These are phyloP conservation scores for Merodon equestris DNA, from an alignment of 2,888 invertebrate species.

Conservation along the genomic window DNA sequence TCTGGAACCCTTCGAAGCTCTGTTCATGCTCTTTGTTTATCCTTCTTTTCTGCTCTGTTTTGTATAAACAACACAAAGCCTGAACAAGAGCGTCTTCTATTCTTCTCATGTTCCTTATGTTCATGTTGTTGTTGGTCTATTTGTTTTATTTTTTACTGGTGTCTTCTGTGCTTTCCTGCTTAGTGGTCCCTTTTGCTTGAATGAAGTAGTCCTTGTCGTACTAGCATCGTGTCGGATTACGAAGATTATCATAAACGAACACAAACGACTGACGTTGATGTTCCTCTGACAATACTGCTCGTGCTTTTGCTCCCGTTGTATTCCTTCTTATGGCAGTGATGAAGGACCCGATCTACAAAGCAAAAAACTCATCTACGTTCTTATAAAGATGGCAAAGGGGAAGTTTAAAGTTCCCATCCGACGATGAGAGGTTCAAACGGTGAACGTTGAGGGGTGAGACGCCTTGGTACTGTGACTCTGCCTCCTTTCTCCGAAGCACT, in stretches of 20 bases:
- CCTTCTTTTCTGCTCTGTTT: too few species aligned
- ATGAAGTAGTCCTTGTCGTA: conserved; percentile 34
- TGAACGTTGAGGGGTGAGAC: conserved; percentile 40
- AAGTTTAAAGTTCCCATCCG: conserved; percentile 45
- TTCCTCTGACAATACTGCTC: conserved; percentile 1
- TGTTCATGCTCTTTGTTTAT: too few species aligned
- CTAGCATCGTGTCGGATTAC: conserved; percentile 64
- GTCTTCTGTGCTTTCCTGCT: neutral
- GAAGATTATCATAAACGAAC: conserved; percentile 66
- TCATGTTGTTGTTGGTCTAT: too few species aligned
- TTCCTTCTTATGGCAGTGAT: too few species aligned
- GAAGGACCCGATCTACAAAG: too few species aligned
- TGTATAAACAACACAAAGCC: too few species aligned
- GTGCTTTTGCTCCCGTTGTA: too few species aligned
- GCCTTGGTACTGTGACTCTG: conserved; percentile 43
- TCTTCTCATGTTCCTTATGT: too few species aligned
- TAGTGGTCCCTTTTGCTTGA: conserved; percentile 22
- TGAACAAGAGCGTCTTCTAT: too few species aligned
- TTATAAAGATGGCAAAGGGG: conserved; percentile 2
- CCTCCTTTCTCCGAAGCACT: conserved; percentile 24
- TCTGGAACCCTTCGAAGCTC: too few species aligned
- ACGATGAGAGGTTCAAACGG: conserved; percentile 48
- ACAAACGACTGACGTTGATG: conserved; percentile 59
- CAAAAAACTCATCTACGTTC: neutral
- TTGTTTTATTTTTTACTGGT: too few species aligned